These are phyloP conservation scores for Myodes glareolus DNA, from an alignment of 2,113 vertebrate species.

Conservation along the genomic window DNA sequence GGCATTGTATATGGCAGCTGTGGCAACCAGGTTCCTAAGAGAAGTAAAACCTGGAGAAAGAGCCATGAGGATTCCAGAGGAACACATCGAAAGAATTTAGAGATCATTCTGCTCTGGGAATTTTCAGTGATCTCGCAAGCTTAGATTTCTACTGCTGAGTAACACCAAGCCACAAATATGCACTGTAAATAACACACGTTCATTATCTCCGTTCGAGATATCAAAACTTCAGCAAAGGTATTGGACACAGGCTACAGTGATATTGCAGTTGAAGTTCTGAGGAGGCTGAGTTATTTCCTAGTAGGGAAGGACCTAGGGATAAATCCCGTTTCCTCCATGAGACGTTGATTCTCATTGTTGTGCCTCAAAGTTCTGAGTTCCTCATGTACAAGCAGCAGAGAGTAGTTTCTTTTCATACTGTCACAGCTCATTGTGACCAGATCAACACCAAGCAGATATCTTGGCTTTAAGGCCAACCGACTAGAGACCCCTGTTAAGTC, in stretches of 20 bases:
- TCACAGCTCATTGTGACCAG: background rate
- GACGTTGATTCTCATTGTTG: background rate
- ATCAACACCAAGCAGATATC: background rate
- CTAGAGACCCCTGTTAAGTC: background rate
- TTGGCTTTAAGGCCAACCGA: background rate
- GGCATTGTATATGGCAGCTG: background rate
- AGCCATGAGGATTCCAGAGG: background rate
- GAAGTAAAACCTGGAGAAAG: background rate
- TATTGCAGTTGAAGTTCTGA: background rate
- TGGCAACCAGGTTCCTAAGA: background rate
- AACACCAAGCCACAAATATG: background rate
- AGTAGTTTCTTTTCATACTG: background rate
- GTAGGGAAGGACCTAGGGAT: background rate
- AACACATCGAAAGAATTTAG: background rate
- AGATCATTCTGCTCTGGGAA: background rate
- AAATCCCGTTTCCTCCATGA: background rate
- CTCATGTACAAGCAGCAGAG: background rate
- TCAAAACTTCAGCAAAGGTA: background rate
- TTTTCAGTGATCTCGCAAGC: background rate
- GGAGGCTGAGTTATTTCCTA: background rate
- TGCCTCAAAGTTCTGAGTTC: background rate
- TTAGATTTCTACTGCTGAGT: background rate
- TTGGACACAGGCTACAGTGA: background rate
- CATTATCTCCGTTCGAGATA: background rate
- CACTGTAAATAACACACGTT: background rate